phyloP scores from a whole-genome alignment of 2,797 vertebrate species.

The Babyrousa celebensis region DNA sequence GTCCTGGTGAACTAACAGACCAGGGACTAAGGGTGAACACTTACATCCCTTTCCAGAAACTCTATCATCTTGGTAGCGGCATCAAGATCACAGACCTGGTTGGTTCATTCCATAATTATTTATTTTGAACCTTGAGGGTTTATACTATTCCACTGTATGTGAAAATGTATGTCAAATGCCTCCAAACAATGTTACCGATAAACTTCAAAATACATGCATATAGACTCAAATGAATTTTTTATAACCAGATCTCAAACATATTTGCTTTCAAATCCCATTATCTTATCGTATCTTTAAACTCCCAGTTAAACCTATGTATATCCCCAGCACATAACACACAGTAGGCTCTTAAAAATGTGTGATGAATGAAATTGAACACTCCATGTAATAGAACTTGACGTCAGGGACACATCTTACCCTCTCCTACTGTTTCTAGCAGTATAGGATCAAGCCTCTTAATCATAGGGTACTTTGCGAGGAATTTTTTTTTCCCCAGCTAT shows the following conservation, averaged over 20 bases:
- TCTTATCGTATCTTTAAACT: background rate
- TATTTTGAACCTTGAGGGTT: slow-evolving; percentile 14
- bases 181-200: background rate
- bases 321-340: background rate
- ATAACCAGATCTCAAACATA: slow-evolving; percentile 22
- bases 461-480: slow-evolving; percentile 50
- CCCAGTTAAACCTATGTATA: background rate
- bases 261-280: slow-evolving; percentile 16
- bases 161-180: slow-evolving; percentile 17
- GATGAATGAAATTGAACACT: slow-evolving; percentile 13
- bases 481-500: slow-evolving; percentile 58
- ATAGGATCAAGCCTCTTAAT: slow-evolving; percentile 75
- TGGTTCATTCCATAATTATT: slow-evolving; percentile 51
- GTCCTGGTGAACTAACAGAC: background rate
- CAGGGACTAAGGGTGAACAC: background rate
- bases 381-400: background rate
- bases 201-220: background rate
- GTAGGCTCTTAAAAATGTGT: background rate
- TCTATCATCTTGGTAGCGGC: background rate
- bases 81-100: background rate
- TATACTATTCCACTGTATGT: background rate
- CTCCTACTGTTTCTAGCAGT: slow-evolving; percentile 49
- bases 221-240: background rate
- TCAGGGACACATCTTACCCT: slow-evolving; percentile 26
- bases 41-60: slow-evolving; percentile 48